Conservation (phyloP, 2,797 vertebrate genomes). For the Acanthurus lineatus region DNA sequence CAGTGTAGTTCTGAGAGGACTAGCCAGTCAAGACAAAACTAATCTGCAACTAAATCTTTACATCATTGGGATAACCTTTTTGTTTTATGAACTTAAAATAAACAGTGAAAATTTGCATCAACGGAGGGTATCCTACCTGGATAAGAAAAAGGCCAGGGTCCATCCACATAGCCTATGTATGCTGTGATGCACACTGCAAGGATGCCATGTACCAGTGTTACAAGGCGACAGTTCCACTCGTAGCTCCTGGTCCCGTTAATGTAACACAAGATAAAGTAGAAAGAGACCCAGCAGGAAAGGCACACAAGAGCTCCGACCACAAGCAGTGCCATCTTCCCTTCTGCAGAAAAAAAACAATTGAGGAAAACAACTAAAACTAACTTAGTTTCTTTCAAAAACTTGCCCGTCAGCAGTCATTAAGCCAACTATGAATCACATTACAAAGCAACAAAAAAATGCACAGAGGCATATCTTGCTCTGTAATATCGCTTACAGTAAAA, state of each 20-base stretch:
- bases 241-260: constrained; percentile 84
- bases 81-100: neutral
- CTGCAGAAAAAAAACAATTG: constrained; percentile 58
- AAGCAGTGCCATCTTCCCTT: constrained; percentile 82
- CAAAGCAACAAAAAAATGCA: constrained; percentile 27
- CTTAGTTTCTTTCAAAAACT: constrained; percentile 12
- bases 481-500: constrained; percentile 78
- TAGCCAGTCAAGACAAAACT: neutral
- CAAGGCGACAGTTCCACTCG: constrained; percentile 97
- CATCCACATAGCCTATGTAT: constrained; percentile 95
- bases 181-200: constrained; percentile 91
- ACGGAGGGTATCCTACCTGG: constrained; percentile 85
- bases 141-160: constrained; percentile 95
- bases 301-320: constrained; percentile 86
- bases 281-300: constrained; percentile 89
- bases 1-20: neutral
- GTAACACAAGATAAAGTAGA: constrained; percentile 90
- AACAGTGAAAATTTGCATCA: neutral
- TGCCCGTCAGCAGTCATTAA: constrained; percentile 24
- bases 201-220: constrained; percentile 93
- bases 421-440: constrained; percentile 17
- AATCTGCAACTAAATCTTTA: neutral
- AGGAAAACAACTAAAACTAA: constrained; percentile 29
- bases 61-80: neutral
- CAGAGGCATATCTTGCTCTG: constrained; percentile 46